These are phyloP conservation scores for Pipra filicauda DNA, from an alignment of 2,113 vertebrate genomes.

Conservation along the genomic window DNA sequence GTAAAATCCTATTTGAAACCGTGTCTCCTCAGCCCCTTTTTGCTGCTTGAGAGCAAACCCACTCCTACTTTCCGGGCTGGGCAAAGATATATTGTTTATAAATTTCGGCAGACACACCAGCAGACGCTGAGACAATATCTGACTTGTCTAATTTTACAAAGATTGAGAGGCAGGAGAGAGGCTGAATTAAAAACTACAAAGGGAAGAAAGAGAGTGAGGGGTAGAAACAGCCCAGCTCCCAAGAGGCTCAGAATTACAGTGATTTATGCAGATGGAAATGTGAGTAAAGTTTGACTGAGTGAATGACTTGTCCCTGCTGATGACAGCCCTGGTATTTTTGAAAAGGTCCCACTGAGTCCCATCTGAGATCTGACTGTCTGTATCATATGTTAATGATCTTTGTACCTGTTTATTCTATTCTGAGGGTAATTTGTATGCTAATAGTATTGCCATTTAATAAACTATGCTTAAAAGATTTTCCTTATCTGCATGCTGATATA, in stretches of 20 bases:
- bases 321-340: conserved; percentile 61
- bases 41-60: conserved; percentile 7
- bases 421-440: conserved; percentile 26
- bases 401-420: conserved; percentile 52
- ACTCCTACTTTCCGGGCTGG: not conserved
- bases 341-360: conserved; percentile 56
- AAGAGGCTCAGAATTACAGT: not conserved
- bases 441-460: conserved; percentile 57
- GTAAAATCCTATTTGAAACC: conserved; percentile 27
- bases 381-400: conserved; percentile 63
- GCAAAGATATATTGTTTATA: conserved; percentile 63
- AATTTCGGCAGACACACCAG: conserved; percentile 46
- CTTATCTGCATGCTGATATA: conserved; percentile 21
- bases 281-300: conserved; percentile 33
- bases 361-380: conserved; percentile 62
- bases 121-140: conserved; percentile 61
- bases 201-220: not conserved
- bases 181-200: conserved; percentile 45
- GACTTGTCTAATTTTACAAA: conserved; percentile 55
- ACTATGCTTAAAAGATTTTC: conserved; percentile 15
- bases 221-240: not conserved
- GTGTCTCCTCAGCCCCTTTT: not conserved
- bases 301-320: conserved; percentile 51
- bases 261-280: conserved; percentile 41
- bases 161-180: conserved; percentile 42